Base-by-base conservation (phyloP, 2,113 vertebrate genomes). In the Thalassoma bifasciatum region DNA sequence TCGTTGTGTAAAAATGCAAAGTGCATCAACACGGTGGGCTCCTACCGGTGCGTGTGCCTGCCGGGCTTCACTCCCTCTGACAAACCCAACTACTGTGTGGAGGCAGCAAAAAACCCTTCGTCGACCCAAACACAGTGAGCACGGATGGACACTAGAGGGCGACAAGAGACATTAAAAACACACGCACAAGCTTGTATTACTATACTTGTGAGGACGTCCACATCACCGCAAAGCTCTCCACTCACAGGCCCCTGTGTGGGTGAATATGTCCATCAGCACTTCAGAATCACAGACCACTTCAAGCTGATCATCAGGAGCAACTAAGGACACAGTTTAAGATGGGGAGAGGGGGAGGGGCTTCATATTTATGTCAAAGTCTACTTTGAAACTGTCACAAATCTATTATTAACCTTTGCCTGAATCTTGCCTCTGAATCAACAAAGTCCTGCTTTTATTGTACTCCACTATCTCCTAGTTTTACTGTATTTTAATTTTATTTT, bases 1-100 rank as follows among this genome's bases (percentile, higher is more conserved):
- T 97, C 96, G 3, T 93, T 99, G 80, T 99, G 98, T 93, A 98
- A 95, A 92, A 99, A 99, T 0, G 96, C 95, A 70, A 96, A 95
- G 62, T 99, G 98, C 91, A 96, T 99, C 83, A 99, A 99, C 92
- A 98, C 96, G 0, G 94, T 95, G 66, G 98, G 98, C 36, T 99
- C 98, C 0, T 99, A 98, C 82, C 96, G 93, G 66, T 99, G 98
- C 58, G 79, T 95, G 87, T 99, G 98, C 86, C 95, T 99, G 86
- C 97, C 96, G 0, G 98, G 98, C 74, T 99, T 94, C 1, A 64
- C 90, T 2, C 92, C 93, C 57, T 98, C 97, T 0, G 94, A 96
- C 81, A 95, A 93, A 83, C 95, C 95, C 58, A 99, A 98, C 94
- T 98, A 96, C 95, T 99, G 98, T 74, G 95, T 97, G 64, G 92